Base-by-base conservation (phyloP, 2,113 vertebrate species). In the Calyptomena viridis region DNA sequence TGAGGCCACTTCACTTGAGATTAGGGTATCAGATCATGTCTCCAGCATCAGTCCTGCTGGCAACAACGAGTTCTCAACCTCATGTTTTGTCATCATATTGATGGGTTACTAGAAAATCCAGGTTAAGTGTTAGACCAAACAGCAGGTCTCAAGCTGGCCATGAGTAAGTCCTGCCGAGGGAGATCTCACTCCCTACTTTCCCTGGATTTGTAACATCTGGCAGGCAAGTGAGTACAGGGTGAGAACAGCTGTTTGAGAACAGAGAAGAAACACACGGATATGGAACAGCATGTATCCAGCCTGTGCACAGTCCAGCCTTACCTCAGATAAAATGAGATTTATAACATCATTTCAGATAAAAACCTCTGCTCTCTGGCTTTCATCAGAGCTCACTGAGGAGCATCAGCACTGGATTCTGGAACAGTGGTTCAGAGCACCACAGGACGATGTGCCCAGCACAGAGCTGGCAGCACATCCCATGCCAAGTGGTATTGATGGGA, bases 171-270 rank as follows among this genome's bases (percentile, higher is more conserved):
- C 75, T 47, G 31, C 9, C 9, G 52, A 73, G 62, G 44, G 25
- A 81, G 66, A 80, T 39, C 50, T 46, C 52, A n/a, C 37, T 89
- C 68, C 55, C 14, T 62, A 56, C 72, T 94, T 96, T 55, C 50
- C 31, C 71, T 52, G 58, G 81, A 82, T 84, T 78, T 84, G 82
- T 93, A 95, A 92, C 87, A 93, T 94, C 93, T 88, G 92, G 78
- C 68, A 83, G 72, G 69, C 60, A 52, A 75, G 49, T 10, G 42
- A 89, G 56, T 15, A 77, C 42, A 87, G 40, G 80, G 64, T 1
- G 27, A 93, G 82, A 97, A 92, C 90, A 96, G 79, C 93, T 95
- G 86, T 84, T 90, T 47, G 87, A 52, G 72, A 95, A 74, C 47
- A 74, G 66, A 87, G 50, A 30, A 90, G 67, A 89, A 81, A 75